Evolutionary conservation across 2,888 invertebrate species (phyloP).

Genomic region (Dicranocentrus wangi): DNA sequence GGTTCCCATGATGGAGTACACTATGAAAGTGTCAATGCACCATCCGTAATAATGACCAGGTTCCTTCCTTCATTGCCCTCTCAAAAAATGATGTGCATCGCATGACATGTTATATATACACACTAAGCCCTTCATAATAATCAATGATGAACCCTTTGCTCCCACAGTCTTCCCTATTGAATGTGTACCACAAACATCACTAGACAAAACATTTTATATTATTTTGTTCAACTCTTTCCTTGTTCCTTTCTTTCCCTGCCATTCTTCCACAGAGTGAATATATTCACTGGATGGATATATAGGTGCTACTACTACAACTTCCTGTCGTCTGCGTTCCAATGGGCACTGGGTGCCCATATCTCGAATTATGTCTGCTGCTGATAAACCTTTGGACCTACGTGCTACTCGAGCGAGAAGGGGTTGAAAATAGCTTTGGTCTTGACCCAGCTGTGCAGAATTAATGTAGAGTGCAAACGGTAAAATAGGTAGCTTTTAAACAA

Average conservation of each 20-base stretch:
- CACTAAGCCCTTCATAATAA: slow-evolving; percentile 25
- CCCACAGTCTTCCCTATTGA: neutral
- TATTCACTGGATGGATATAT: too few species aligned
- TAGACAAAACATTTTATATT: neutral
- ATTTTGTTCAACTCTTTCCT: slow-evolving; percentile 32
- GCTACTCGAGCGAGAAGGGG: slow-evolving; percentile 12
- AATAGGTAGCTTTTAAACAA: too few species aligned
- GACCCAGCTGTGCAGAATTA: slow-evolving; percentile 47
- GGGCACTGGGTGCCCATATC: slow-evolving; percentile 8
- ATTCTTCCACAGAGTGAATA: too few species aligned
- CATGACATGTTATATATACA: slow-evolving; percentile 35
- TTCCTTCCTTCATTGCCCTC: slow-evolving; percentile 55
- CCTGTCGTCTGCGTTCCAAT: slow-evolving; percentile 41
- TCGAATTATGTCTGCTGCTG: neutral
- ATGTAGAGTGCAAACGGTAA: slow-evolving; percentile 1
- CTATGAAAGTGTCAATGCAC: slow-evolving; percentile 61
- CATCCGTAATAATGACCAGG: slow-evolving; percentile 53
- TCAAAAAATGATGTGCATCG: slow-evolving; percentile 25
- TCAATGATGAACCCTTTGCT: slow-evolving; percentile 24
- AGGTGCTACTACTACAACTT: slow-evolving; percentile 55
- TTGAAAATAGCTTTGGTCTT: neutral
- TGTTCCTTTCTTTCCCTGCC: slow-evolving; percentile 24
- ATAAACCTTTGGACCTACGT: slow-evolving; percentile 13
- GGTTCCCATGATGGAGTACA: slow-evolving; percentile 59
- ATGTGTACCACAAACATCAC: too few species aligned